Conservation (phyloP, 1,140 invertebrate species). For the Brachionus rotundiformis region DNA sequence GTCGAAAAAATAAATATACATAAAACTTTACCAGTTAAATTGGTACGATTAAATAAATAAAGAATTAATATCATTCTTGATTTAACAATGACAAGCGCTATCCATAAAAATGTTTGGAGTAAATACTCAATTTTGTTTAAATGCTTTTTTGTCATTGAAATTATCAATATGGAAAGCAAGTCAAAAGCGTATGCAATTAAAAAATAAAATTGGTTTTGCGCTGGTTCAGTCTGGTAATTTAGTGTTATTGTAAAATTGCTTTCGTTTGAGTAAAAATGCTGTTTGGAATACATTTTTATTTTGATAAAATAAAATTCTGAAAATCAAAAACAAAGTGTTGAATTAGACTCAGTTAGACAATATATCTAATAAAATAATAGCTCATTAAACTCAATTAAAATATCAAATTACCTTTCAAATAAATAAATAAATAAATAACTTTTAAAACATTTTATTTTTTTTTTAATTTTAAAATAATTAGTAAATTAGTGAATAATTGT, state of each 20-base stretch:
- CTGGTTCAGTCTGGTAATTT: background rate
- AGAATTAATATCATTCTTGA: background rate
- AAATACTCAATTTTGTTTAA: background rate
- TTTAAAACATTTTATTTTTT: no score
- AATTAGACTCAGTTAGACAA: no score
- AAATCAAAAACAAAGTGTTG: background rate
- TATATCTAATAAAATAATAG: no score
- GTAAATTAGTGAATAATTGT: no score
- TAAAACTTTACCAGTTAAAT: background rate
- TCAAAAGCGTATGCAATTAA: background rate
- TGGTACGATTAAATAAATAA: background rate
- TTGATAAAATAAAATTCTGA: background rate
- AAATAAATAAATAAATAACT: no score
- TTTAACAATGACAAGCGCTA: background rate
- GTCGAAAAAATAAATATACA: background rate
- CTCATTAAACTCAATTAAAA: no score
- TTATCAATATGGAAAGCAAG: background rate
- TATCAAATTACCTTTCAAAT: no score
- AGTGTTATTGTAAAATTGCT: background rate
- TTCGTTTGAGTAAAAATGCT: no score
- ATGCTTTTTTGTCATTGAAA: background rate
- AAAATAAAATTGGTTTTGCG: background rate
- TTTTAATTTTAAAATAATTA: no score
- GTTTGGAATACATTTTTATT: no score
- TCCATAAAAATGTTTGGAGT: background rate